These are phyloP conservation scores for Halictus rubicundus DNA, from an alignment of 1,140 invertebrate species.

Conservation along the genomic window DNA sequence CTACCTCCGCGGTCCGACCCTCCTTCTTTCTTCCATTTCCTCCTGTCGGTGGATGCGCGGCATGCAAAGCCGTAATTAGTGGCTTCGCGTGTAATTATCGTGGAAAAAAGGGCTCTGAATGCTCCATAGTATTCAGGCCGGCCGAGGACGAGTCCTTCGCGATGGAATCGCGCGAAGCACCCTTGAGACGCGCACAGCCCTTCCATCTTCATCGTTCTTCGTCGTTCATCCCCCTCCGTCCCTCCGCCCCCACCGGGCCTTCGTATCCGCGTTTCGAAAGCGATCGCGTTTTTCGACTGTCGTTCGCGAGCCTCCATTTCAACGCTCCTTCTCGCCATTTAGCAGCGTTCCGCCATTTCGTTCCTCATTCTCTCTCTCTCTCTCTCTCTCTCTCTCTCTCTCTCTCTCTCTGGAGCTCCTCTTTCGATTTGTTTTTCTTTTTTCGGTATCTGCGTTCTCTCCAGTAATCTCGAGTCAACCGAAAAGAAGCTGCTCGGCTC, in stretches of 20 bases:
- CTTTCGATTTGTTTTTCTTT: too few relatives aligned
- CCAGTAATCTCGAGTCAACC: not conserved
- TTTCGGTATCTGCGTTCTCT: not conserved
- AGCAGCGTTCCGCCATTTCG: not conserved
- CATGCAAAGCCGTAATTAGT: constrained; percentile 66
- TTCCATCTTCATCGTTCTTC: not conserved
- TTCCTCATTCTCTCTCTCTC: not conserved
- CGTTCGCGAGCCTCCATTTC: constrained; percentile 16
- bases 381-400: not conserved
- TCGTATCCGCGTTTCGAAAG: constrained; percentile 24
- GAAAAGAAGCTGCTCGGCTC: not conserved
- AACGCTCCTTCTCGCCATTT: constrained; percentile 6
- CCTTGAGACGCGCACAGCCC: constrained; percentile 48
- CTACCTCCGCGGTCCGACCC: not conserved
- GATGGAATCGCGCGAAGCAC: constrained; percentile 43
- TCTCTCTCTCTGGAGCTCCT: not conserved
- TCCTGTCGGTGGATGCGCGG: constrained; percentile 32
- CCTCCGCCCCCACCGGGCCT: constrained; percentile 10
- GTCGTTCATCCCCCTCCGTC: not conserved
- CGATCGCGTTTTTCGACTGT: constrained; percentile 39
- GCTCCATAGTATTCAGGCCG: constrained; percentile 36
- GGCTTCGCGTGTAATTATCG: constrained; percentile 70
- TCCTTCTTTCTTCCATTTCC: constrained; percentile 30
- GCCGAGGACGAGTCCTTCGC: constrained; percentile 39
- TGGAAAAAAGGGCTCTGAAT: constrained; percentile 56